These are phyloP conservation scores for Odontophorus gujanensis DNA, from an alignment of 2,113 vertebrate species.

Conservation along the genomic window DNA sequence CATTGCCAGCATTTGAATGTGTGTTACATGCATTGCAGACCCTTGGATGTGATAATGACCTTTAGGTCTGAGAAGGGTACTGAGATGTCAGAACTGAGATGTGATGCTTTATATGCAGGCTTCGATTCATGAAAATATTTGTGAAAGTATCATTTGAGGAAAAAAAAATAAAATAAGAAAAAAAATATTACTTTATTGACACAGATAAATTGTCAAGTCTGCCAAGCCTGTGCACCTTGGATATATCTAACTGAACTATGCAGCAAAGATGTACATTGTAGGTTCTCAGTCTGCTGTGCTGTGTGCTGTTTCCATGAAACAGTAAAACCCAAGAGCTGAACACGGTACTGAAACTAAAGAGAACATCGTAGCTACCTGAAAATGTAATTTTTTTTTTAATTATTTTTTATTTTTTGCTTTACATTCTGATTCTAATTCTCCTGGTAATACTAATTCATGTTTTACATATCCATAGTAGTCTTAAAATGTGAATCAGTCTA, in stretches of 20 bases:
- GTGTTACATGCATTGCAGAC: background rate
- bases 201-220: background rate
- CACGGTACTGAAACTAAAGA: background rate
- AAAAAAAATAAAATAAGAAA: background rate
- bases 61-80: background rate
- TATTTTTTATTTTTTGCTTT: background rate
- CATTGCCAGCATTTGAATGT: background rate
- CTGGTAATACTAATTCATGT: constrained; percentile 5
- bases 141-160: background rate
- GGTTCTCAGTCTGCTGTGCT: background rate
- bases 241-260: background rate
- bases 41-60: background rate
- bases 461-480: constrained; percentile 1
- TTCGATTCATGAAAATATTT: background rate
- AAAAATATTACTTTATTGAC: background rate
- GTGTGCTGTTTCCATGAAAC: background rate
- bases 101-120: background rate
- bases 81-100: background rate
- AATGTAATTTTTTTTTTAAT: background rate
- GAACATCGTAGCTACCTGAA: background rate
- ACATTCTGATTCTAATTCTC: background rate
- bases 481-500: constrained; percentile 11
- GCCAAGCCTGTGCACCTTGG: background rate
- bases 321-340: background rate
- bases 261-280: background rate